Evolutionary conservation across 1,140 invertebrate species (phyloP).

Genomic region (Pseudomyrmex pallidus): DNA sequence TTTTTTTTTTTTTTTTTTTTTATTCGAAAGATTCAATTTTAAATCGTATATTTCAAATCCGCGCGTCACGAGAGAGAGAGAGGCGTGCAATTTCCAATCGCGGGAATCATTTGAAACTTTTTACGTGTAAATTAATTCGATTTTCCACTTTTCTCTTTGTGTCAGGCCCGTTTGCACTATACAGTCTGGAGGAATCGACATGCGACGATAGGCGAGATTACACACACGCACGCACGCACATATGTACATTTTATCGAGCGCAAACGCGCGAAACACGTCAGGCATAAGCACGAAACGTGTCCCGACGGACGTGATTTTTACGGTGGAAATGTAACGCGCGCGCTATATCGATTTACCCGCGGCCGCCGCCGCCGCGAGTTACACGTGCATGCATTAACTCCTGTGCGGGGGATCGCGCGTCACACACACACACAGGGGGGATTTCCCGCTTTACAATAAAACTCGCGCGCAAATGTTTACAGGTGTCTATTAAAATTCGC

Average conservation of each 20-base stretch:
- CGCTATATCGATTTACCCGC: constrained; percentile 26
- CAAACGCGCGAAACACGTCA: constrained; percentile 44
- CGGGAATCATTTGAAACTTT: constrained; percentile 40
- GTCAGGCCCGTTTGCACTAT: background rate
- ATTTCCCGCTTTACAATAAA: constrained; percentile 25
- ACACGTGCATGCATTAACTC: background rate
- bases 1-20: no score
- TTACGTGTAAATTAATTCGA: constrained; percentile 61
- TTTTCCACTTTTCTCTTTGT: constrained; percentile 58
- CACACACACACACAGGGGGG: background rate
- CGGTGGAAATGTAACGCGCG: constrained; percentile 22
- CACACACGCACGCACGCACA: no score
- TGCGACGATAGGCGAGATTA: constrained; percentile 1
- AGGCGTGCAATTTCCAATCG: constrained; percentile 46
- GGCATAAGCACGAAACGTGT: constrained; percentile 44
- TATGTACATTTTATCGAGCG: constrained; percentile 29
- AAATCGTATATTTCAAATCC: constrained; percentile 41
- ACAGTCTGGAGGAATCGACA: constrained; percentile 40
- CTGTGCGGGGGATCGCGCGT: background rate
- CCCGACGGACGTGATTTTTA: constrained; percentile 49
- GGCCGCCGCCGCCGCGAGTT: background rate
- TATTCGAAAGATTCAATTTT: constrained; percentile 51
- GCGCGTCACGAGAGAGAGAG: background rate
- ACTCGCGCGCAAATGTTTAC: constrained; percentile 46
- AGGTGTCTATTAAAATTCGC: constrained; percentile 24